phyloP scores from a whole-genome alignment of 1,140 invertebrate genomes.

The Drosophila nebulosa region DNA sequence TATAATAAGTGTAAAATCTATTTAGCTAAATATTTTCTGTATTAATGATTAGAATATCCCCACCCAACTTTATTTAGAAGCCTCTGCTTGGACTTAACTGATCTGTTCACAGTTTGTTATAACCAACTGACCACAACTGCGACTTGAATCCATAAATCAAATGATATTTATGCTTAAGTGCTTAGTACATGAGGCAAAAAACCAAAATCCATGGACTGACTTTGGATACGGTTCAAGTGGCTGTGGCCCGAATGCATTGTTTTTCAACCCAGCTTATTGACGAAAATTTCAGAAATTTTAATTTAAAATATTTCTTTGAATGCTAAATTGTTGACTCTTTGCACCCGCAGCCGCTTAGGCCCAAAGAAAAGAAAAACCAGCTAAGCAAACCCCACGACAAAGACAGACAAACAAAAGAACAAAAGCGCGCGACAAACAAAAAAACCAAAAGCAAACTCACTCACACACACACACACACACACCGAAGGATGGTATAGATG shows the following conservation, averaged over 20 bases:
- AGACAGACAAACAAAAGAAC: conserved; percentile 68
- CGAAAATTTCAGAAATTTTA: conserved; percentile 81
- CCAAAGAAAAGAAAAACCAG: conserved; percentile 52
- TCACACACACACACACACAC: conserved; percentile 4
- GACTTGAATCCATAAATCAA: neutral
- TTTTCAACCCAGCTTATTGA: conserved; percentile 62
- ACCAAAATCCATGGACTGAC: conserved; percentile 22
- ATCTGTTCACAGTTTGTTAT: neutral
- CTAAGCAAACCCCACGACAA: conserved; percentile 73
- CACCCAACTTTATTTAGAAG: no score
- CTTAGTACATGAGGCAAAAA: conserved; percentile 43
- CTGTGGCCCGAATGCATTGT: conserved; percentile 48
- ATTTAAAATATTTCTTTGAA: conserved; percentile 81
- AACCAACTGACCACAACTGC: neutral
- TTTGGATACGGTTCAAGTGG: conserved; percentile 10
- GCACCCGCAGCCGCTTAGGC: conserved; percentile 48
- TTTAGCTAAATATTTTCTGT: no score
- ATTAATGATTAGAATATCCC: no score
- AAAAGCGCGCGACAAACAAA: conserved; percentile 76
- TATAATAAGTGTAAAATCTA: no score
- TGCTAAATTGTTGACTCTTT: conserved; percentile 80
- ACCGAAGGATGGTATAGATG: conserved; percentile 10
- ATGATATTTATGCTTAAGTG: conserved; percentile 67
- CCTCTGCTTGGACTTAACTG: neutral
- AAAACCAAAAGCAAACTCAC: conserved; percentile 64